Base-by-base conservation (phyloP, 2,888 invertebrate genomes). In the Serripes groenlandicus region DNA sequence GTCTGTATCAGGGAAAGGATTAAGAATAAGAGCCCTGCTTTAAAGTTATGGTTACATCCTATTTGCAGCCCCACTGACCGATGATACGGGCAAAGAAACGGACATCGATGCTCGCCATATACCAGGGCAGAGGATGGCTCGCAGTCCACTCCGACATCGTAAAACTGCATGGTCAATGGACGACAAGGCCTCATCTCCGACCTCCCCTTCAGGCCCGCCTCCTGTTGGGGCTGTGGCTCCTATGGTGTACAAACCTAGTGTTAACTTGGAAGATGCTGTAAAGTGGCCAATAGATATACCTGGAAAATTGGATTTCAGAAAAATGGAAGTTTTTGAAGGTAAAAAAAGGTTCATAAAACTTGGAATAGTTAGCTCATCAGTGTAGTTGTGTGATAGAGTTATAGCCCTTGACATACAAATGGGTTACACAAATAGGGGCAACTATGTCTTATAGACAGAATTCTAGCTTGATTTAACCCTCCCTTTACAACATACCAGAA, bases 241-340 rank as follows among this genome's bases (percentile, higher is more conserved):
- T 7, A 76, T 80, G 70, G 75, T 85, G 18, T 88, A 88, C 37
- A 89, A 83, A 66, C 88, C 89, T 11, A 85, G 85, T 92, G 96
- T 96, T 92, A 96, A 96, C 0, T 92, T 96, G 78, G 97, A 97
- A 89, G 95, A 96, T 86, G 96, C 96, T 90, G 95, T 96, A 42
- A 95, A 96, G 54, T 96, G 96, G 89, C 97, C 97, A 54, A 97
- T 97, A 94, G 97, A 97, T 94, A 97, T 97, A 79, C 97, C 97
- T 3, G 97, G 97, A 94, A 98, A 97, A 95, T 96, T 98, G 90
- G 97, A 98, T 95, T 97, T 97, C 95, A 96, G 97, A 92, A 96
- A 97, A 85, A 97, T 97, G 94, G 97, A 98, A 95, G 98, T 98
- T 95, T 98, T 98, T 95, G 98, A 98, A 97, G 98, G 98, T 98